These are phyloP conservation scores for Galeopsomyia nigrocyanea DNA, from an alignment of 2,888 invertebrate genomes.

Conservation along the genomic window DNA sequence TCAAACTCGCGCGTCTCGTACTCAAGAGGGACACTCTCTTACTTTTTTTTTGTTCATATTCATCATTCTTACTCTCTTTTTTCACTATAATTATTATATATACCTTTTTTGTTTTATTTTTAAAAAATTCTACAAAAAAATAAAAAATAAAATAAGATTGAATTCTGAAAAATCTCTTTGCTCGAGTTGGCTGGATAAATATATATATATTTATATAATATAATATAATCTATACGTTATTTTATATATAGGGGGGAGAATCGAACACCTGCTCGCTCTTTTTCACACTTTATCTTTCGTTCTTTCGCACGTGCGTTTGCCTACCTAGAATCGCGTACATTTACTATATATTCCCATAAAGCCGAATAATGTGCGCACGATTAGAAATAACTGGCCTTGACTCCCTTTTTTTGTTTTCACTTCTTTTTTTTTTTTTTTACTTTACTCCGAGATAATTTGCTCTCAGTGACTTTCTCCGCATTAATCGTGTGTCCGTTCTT, in stretches of 20 bases:
- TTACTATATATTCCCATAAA: constrained; percentile 40
- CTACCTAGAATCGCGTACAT: constrained; percentile 35
- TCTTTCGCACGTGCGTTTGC: constrained; percentile 32
- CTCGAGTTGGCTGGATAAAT: constrained; percentile 46
- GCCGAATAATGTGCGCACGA: constrained; percentile 48
- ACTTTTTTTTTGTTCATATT: neutral
- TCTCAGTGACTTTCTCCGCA: constrained; percentile 45
- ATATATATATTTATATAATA: constrained; percentile 36
- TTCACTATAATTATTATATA: constrained; percentile 15
- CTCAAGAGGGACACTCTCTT: constrained; percentile 36
- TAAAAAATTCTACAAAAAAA: constrained; percentile 43
- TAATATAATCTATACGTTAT: constrained; percentile 15
- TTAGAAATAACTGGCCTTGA: constrained; percentile 49
- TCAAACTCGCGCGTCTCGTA: constrained; percentile 39
- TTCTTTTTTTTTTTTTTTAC: constrained; percentile 2
- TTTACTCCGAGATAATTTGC: constrained; percentile 15
- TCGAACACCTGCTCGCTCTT: constrained; percentile 49
- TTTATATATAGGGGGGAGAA: constrained; percentile 37
- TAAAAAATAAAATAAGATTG: constrained; percentile 38
- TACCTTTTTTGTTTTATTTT: constrained; percentile 24
- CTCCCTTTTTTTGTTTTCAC: constrained; percentile 41
- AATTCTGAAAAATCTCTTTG: constrained; percentile 44
- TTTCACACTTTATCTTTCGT: constrained; percentile 33
- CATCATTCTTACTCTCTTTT: constrained; percentile 29
- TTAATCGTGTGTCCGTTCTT: constrained; percentile 22